These are phyloP conservation scores for Rhombomys opimus DNA, from an alignment of 2,113 vertebrate species.

Conservation along the genomic window DNA sequence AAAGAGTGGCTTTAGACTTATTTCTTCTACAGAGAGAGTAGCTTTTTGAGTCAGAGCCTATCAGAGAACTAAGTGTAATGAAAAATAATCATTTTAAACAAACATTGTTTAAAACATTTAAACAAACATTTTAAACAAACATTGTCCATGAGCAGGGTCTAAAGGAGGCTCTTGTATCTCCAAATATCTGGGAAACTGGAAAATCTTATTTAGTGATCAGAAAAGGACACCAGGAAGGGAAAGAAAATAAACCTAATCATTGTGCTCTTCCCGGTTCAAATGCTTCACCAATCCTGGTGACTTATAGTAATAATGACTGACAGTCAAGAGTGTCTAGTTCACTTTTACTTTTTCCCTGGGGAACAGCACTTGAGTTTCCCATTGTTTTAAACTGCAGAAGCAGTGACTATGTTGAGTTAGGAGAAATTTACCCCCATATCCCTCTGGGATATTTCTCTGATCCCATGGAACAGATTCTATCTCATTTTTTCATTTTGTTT, in stretches of 20 bases:
- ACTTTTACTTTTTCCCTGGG: slow-evolving; percentile 77
- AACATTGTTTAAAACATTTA: neutral
- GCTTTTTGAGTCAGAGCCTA: neutral
- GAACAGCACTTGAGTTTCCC: slow-evolving; percentile 64
- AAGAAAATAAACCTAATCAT: slow-evolving; percentile 54
- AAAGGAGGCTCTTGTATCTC: slow-evolving; percentile 25
- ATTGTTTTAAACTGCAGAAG: slow-evolving; percentile 78
- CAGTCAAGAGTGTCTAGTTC: slow-evolving; percentile 73
- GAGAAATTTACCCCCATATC: slow-evolving; percentile 27
- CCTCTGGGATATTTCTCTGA: slow-evolving; percentile 42
- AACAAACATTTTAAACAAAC: slow-evolving; percentile 35
- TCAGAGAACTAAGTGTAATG: slow-evolving; percentile 37
- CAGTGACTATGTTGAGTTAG: slow-evolving; percentile 63
- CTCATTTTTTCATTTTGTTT: neutral
- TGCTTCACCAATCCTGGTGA: slow-evolving; percentile 60
- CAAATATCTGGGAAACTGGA: slow-evolving; percentile 68
- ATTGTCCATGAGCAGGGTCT: slow-evolving; percentile 30
- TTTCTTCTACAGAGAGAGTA: neutral
- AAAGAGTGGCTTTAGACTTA: neutral
- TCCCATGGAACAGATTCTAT: neutral
- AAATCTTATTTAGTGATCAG: slow-evolving; percentile 69
- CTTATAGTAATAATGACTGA: slow-evolving; percentile 76
- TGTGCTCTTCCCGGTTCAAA: slow-evolving; percentile 54
- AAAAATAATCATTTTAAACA: slow-evolving; percentile 64
- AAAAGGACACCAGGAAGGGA: slow-evolving; percentile 9